phyloP scores from a whole-genome alignment of 2,797 vertebrate genomes.

The Trichosurus vulpecula region DNA sequence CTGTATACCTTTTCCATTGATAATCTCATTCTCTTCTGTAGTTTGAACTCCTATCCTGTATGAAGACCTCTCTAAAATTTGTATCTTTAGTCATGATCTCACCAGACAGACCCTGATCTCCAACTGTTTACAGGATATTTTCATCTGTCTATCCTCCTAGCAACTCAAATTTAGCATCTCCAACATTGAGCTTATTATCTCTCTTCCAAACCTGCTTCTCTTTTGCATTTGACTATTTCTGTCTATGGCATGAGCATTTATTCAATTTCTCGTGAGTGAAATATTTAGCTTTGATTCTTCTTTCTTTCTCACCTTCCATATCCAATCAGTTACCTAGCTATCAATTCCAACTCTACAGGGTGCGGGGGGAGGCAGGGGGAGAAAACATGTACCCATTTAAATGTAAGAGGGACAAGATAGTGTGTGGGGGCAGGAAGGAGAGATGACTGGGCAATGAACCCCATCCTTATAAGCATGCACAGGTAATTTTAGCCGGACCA shows the following conservation, averaged over 20 bases:
- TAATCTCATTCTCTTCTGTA: neutral
- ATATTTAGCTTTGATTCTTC: neutral
- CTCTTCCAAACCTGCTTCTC: neutral
- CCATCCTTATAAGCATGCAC: neutral
- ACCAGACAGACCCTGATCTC: neutral
- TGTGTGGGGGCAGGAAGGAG: neutral
- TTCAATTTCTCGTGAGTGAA: neutral
- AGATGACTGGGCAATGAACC: neutral
- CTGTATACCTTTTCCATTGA: neutral
- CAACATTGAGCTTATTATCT: neutral
- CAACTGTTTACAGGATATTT: neutral
- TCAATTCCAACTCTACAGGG: neutral
- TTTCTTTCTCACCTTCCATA: neutral
- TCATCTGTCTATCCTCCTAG: neutral
- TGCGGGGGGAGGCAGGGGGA: neutral
- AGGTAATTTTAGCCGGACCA: conserved; percentile 5
- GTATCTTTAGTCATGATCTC: neutral
- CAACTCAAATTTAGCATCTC: neutral
- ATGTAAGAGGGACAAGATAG: neutral
- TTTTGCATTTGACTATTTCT: neutral
- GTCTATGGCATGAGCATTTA: neutral
- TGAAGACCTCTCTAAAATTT: neutral
- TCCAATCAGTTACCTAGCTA: neutral
- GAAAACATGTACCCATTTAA: neutral
- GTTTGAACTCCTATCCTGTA: neutral